phyloP scores from a whole-genome alignment of 1,140 invertebrate genomes.

The Aethina tumida region DNA sequence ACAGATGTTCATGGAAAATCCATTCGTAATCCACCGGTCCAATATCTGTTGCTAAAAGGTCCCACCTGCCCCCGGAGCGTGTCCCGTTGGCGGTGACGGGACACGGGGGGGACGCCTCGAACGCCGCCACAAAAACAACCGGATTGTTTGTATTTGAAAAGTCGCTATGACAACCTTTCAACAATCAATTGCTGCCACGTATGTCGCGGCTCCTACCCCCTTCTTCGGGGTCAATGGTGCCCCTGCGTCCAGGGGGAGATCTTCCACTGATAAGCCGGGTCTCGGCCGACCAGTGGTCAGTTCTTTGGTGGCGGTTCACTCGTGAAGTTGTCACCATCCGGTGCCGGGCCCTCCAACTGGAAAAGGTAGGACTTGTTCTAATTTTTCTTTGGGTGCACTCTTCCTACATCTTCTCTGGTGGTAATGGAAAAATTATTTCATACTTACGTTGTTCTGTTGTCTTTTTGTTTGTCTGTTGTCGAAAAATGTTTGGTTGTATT shows the following conservation, averaged over 20 bases:
- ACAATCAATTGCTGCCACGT: conserved; percentile 35
- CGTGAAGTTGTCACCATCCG: conserved; percentile 12
- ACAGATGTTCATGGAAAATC: too few relatives aligned
- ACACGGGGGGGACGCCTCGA: too few relatives aligned
- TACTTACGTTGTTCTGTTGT: too few relatives aligned
- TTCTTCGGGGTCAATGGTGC: conserved; percentile 24
- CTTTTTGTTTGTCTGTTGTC: too few relatives aligned
- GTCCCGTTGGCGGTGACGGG: too few relatives aligned
- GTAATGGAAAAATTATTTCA: too few relatives aligned
- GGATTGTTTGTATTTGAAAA: conserved; percentile 31
- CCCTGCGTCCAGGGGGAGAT: conserved; percentile 24
- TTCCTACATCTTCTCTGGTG: too few relatives aligned
- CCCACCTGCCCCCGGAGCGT: too few relatives aligned
- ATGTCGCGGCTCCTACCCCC: conserved; percentile 16
- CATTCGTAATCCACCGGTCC: too few relatives aligned
- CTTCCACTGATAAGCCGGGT: conserved; percentile 28
- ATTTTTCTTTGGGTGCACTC: background rate
- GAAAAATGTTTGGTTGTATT: too few relatives aligned
- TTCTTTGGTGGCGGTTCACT: conserved; percentile 22
- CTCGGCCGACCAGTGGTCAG: conserved; percentile 28
- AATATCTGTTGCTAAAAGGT: too few relatives aligned
- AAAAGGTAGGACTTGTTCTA: conserved; percentile 9
- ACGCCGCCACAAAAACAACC: too few relatives aligned
- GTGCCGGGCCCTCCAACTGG: conserved; percentile 2
- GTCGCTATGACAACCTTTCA: conserved; percentile 30